These are phyloP conservation scores for Ictalurus furcatus DNA, from an alignment of 2,113 vertebrate genomes.

Conservation along the genomic window DNA sequence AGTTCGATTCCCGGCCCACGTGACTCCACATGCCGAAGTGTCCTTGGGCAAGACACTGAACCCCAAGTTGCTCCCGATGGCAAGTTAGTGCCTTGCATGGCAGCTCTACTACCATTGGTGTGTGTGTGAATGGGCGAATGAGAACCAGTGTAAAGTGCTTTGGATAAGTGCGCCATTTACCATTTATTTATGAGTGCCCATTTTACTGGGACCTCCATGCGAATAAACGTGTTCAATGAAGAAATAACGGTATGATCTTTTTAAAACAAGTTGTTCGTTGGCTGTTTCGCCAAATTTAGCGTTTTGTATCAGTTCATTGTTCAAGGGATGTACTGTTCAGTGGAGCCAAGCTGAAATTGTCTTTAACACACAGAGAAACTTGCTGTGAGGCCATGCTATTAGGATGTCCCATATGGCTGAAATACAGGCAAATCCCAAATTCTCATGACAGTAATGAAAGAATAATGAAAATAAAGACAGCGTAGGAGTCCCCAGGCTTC, in stretches of 20 bases:
- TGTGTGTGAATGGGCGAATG: too few relatives aligned
- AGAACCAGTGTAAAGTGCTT: too few relatives aligned
- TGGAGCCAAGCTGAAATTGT: constrained; percentile 14
- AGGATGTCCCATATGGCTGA: not conserved
- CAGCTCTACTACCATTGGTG: too few relatives aligned
- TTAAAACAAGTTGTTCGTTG: not conserved
- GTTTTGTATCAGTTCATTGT: not conserved
- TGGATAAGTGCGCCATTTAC: too few relatives aligned
- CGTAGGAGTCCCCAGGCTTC: constrained; percentile 11
- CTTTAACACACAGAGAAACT: not conserved
- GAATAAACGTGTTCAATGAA: not conserved
- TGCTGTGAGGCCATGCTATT: not conserved
- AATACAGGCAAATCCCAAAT: constrained; percentile 25
- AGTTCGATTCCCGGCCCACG: too few relatives aligned
- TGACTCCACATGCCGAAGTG: too few relatives aligned
- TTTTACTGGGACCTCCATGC: not conserved
- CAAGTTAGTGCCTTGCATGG: too few relatives aligned
- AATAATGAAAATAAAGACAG: constrained; percentile 39
- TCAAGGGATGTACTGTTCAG: not conserved
- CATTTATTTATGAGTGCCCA: not conserved
- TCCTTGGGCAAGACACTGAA: too few relatives aligned
- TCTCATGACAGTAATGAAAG: constrained; percentile 36
- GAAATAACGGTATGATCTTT: not conserved
- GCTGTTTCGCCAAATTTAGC: not conserved
- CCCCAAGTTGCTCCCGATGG: too few relatives aligned